Conservation (phyloP, 2,797 vertebrate genomes). For the Gila robusta region DNA sequence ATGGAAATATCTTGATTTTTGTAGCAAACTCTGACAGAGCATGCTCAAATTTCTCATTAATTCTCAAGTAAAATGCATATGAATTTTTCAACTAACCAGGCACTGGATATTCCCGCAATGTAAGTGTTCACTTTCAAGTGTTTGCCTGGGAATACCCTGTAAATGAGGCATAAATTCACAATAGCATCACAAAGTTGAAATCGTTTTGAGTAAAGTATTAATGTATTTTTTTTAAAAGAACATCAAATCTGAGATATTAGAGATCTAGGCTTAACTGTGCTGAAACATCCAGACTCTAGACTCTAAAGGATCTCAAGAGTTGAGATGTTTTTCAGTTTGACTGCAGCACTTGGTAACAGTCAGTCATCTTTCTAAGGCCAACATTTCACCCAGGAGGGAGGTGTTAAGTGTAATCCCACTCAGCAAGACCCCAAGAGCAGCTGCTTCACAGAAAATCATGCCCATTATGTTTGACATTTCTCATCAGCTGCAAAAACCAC, state of each 20-base stretch:
- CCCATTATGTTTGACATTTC: constrained; percentile 57
- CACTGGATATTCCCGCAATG: not conserved
- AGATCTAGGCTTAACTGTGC: not conserved
- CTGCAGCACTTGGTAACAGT: constrained; percentile 21
- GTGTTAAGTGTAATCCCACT: constrained; percentile 58
- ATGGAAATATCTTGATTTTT: no score
- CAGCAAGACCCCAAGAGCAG: constrained; percentile 47
- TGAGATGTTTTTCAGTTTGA: not conserved
- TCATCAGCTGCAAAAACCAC: constrained; percentile 42
- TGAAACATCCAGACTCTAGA: not conserved
- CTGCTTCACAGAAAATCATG: constrained; percentile 46
- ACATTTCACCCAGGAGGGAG: constrained; percentile 42
- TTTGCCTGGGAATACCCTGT: constrained; percentile 12
- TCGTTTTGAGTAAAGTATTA: constrained; percentile 15
- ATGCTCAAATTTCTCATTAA: not conserved
- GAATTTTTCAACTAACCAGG: not conserved
- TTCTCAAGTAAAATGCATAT: not conserved
- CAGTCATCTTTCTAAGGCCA: constrained; percentile 23
- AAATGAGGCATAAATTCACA: constrained; percentile 16
- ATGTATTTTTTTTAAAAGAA: not conserved
- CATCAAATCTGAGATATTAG: constrained; percentile 1
- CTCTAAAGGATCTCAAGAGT: not conserved
- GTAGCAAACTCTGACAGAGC: not conserved
- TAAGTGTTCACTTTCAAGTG: constrained; percentile 8
- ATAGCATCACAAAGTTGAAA: not conserved